Percentiles rank a stretch among this genome's conserved stretches.
phyloP scores from a whole-genome alignment of 2,113 vertebrate species.

The Turnix velox region DNA sequence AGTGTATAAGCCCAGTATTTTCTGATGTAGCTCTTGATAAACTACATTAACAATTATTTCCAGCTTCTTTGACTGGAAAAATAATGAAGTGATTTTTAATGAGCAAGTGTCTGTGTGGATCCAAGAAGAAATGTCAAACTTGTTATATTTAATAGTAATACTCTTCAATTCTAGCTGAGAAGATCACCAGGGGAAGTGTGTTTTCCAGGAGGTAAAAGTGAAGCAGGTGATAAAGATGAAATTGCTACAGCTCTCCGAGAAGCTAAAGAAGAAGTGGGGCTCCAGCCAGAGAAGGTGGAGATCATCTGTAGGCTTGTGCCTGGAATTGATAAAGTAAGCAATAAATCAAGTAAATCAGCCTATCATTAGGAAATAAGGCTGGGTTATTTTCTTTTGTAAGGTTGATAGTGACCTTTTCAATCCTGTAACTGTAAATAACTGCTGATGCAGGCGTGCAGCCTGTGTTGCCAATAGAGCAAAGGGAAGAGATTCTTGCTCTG shows the following conservation, averaged over 20 bases:
- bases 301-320: constrained; percentile 84
- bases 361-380: not conserved
- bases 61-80: not conserved
- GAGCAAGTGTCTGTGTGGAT: not conserved
- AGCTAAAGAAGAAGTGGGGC: constrained; percentile 88
- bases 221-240: constrained; percentile 79
- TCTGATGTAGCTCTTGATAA: not conserved
- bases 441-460: fast-evolving
- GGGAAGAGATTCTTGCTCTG: not conserved
- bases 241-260: constrained; percentile 88
- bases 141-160: not conserved
- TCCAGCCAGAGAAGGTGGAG: constrained; percentile 78
- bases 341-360: not conserved
- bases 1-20: not conserved
- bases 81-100: not conserved
- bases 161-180: constrained; percentile 75
- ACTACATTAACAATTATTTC: not conserved
- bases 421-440: not conserved
- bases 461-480: not conserved
- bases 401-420: not conserved
- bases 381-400: not conserved
- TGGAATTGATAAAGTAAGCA: constrained; percentile 73
- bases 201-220: constrained; percentile 90
- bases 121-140: not conserved
- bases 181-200: constrained; percentile 87